Conservation (phyloP, 2,888 invertebrate species). For the Osmoderma eremita region DNA sequence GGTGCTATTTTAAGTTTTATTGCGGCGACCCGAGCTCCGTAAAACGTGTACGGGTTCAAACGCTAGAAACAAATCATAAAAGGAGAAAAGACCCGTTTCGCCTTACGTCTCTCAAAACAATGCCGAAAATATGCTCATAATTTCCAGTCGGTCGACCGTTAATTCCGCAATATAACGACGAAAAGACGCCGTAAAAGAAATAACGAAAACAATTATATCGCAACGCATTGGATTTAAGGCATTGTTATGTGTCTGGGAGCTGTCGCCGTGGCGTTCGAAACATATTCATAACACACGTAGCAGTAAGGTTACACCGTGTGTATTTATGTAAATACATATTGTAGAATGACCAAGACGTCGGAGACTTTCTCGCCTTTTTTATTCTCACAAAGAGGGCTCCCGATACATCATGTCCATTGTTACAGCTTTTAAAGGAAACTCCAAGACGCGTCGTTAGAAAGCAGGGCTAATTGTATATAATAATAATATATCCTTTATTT, state of each 20-base stretch:
- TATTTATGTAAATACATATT: conserved; percentile 3
- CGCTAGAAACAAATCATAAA: no score
- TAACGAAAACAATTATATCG: conserved; percentile 25
- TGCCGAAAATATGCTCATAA: conserved; percentile 7
- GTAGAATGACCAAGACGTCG: neutral
- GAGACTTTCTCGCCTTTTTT: conserved; percentile 5
- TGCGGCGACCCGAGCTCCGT: no score
- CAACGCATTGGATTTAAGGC: conserved; percentile 7
- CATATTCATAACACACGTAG: neutral
- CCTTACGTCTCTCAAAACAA: neutral
- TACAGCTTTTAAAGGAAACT: conserved; percentile 9
- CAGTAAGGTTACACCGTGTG: neutral
- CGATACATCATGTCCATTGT: conserved; percentile 14
- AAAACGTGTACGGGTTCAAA: no score
- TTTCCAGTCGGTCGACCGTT: neutral
- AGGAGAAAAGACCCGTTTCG: conserved; percentile 1
- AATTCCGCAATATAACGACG: conserved; percentile 2
- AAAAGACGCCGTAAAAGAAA: conserved; percentile 4
- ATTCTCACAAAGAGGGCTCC: conserved; percentile 9
- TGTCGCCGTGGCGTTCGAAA: conserved; percentile 20
- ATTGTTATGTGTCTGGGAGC: conserved; percentile 18
- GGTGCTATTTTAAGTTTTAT: no score
- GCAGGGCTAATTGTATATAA: neutral
- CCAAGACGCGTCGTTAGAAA: neutral
- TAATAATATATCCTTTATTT: no score